Conservation (phyloP, 35 echinoderm and acorn worm species). For the Amphiura filiformis region DNA sequence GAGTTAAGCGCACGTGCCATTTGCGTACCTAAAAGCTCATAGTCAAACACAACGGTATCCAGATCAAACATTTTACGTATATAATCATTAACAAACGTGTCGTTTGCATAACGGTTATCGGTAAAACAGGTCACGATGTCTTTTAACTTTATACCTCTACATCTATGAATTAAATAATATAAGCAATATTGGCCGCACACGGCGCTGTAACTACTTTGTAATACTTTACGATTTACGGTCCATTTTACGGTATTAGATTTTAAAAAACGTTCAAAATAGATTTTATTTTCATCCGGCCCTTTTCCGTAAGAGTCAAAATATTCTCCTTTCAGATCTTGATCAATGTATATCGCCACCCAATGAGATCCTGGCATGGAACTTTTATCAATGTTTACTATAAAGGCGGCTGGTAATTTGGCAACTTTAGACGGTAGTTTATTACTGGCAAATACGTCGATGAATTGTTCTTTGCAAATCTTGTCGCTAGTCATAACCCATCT, state of each 20-base stretch:
- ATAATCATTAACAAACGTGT: not conserved
- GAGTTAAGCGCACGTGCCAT: too few relatives aligned
- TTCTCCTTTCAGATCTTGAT: not conserved
- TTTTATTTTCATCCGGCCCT: not conserved
- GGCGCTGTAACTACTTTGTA: slow-evolving; percentile 21
- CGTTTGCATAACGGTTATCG: not conserved
- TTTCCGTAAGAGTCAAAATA: slow-evolving; percentile 51
- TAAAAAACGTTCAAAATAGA: slow-evolving; percentile 2
- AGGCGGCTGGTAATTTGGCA: not conserved
- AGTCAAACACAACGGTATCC: not conserved
- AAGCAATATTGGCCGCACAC: slow-evolving; percentile 45
- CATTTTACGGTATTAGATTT: not conserved
- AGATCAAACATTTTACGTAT: not conserved
- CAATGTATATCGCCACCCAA: slow-evolving; percentile 53
- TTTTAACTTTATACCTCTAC: not conserved
- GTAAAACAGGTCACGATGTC: slow-evolving; percentile 9
- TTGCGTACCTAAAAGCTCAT: not conserved
- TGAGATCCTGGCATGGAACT: slow-evolving; percentile 12
- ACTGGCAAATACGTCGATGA: slow-evolving; percentile 26
- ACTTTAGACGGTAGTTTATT: not conserved
- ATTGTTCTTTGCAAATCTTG: not conserved
- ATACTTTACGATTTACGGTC: not conserved
- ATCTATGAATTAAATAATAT: slow-evolving; percentile 34
- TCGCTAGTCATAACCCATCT: slow-evolving; percentile 5
- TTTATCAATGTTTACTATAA: slow-evolving; percentile 39